Evolutionary conservation across 92 coral and sea anemone genomes (phyloP).

Genomic region (Actinostola sp.): DNA sequence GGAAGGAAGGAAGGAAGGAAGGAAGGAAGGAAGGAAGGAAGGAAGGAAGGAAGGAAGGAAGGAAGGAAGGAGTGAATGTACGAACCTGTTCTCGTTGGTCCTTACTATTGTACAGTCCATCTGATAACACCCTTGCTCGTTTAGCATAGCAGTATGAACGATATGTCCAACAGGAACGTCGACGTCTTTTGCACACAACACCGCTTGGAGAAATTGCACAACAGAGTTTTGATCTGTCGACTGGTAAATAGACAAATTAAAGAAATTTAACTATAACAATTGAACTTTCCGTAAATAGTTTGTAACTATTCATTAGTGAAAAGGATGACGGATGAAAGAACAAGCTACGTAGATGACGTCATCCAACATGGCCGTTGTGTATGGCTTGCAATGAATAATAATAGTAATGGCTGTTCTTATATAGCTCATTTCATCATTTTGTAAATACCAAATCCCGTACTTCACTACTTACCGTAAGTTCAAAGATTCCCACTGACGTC

Average conservation of each 20-base stretch:
- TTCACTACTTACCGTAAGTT: conserved; percentile 62
- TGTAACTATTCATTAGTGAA: no score
- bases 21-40: neutral
- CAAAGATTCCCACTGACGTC: conserved; percentile 86
- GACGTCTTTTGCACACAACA: conserved; percentile 75
- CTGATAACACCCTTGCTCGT: conserved; percentile 78
- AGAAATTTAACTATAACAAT: neutral
- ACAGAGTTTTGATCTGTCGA: conserved; percentile 52
- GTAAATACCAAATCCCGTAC: no score
- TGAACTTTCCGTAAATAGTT: no score
- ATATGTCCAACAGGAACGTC: conserved; percentile 69
- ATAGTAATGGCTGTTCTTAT: no score
- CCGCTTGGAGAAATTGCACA: conserved; percentile 73
- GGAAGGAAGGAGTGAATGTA: neutral
- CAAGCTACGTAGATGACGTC: neutral
- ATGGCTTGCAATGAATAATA: neutral
- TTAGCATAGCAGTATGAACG: conserved; percentile 72
- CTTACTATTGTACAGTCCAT: conserved; percentile 71
- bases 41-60: neutral
- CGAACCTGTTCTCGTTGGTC: conserved; percentile 67
- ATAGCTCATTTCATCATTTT: no score
- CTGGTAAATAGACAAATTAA: conserved; percentile 25
- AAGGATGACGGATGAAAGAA: no score
- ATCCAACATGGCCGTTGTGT: neutral
- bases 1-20: no score